Evolutionary conservation across 2,888 invertebrate species (phyloP), one percentile per base, ranked within the genome.

Genomic region (Drosophila bunnanda): DNA sequence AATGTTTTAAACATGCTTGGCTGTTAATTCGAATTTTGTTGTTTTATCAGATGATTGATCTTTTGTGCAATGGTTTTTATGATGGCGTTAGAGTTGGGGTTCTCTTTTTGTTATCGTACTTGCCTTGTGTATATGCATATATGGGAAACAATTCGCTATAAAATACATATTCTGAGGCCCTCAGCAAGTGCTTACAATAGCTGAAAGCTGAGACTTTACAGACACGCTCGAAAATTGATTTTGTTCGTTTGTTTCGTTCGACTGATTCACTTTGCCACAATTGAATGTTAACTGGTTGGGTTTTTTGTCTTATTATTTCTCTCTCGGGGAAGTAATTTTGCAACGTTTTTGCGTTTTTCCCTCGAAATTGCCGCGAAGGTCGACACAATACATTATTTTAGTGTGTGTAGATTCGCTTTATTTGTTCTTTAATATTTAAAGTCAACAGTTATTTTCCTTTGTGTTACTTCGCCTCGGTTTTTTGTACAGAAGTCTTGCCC

Each of bases 41-140:
- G 58, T 82, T 61, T 82, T 79, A 82, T 83, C 85, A 79, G 69
- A 79, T 85, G 85, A 85, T 88, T 88, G 81, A 85, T 85, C 81
- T 78, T 52, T 67, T 64, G 65, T 79, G 82, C 75, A 76, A 76
- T 74, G 46, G 57, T 55, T 52, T 75, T 53, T 53, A 68, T 70
- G 54, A 59, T 41, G 57, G 67, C 54, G 32, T 43, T 13, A 6
- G 66, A 17, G 46, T 55, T 68, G 65, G 46, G 58, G 12, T 17
- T 46, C 38, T 36, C 44, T 15, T 9, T 38, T 50, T 55, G 2
- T 43, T 53, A 32, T 57, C 25, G 41, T 2, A 48, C 43, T 36
- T 38, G 15, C 13, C 22, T 50, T n/a, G 38, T 38, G 7, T 6
- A 62, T 56, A 62, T 70, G 62, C 30, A 30, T 68, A 76, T 67